These are phyloP conservation scores for Drosophila prostipennis DNA, from an alignment of 2,888 invertebrate genomes.

Conservation along the genomic window DNA sequence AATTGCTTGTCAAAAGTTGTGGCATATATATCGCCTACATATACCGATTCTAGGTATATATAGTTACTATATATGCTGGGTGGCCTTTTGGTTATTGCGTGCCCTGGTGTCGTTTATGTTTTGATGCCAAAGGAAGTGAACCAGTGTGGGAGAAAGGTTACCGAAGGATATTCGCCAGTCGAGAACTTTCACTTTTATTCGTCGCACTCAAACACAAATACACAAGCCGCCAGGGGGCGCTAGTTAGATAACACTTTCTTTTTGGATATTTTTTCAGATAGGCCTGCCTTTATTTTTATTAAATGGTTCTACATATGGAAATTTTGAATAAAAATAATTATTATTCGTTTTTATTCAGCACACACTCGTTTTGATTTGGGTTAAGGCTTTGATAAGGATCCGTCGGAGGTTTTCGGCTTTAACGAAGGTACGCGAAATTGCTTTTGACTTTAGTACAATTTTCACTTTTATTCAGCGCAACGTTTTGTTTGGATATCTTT, in stretches of 20 bases:
- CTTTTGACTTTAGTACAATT: conserved; percentile 14
- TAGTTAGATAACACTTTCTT: conserved; percentile 61
- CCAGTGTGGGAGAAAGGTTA: conserved; percentile 40
- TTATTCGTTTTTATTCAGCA: conserved; percentile 13
- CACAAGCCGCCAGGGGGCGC: conserved; percentile 46
- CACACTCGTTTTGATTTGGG: conserved; percentile 61
- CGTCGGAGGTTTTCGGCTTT: conserved; percentile 29
- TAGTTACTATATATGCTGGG: conserved; percentile 22
- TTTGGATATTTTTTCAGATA: conserved; percentile 21
- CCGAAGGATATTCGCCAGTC: conserved; percentile 36
- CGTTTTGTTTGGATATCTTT: conserved; percentile 5
- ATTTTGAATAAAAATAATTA: not conserved
- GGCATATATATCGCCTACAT: conserved; percentile 63
- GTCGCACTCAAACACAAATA: conserved; percentile 22
- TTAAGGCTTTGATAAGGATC: conserved; percentile 31
- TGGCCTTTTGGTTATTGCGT: conserved; percentile 56
- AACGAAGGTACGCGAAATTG: conserved; percentile 17
- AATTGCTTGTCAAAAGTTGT: conserved; percentile 56
- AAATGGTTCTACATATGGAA: not conserved
- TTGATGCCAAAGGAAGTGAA: conserved; percentile 25
- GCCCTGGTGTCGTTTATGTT: conserved; percentile 53
- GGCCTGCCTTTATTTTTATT: conserved; percentile 16
- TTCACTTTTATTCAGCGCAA: conserved; percentile 20
- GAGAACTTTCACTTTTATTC: conserved; percentile 69
- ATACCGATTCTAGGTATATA: conserved; percentile 25